Evolutionary conservation across 2,888 invertebrate genomes (phyloP), one percentile per base, ranked within the genome.

Genomic region (Drosophila mimetica): DNA sequence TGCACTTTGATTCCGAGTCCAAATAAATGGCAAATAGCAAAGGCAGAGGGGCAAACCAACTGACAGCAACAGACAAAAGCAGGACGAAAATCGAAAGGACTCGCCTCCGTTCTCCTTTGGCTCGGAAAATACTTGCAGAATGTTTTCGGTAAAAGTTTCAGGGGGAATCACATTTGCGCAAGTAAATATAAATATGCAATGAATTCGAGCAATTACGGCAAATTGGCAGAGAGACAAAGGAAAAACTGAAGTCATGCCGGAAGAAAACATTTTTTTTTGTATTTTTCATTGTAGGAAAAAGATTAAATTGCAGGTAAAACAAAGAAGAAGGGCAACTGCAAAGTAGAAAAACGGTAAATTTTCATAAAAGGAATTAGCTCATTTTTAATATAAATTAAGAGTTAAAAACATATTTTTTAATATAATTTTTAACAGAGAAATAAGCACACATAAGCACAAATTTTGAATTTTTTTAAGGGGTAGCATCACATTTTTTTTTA

Each of bases 1-100:
- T 76, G 76, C 76, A 67, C 67, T 79, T 63, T 79, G 63, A 63
- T 67, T 76, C 63, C 25, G 50, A 6, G 22, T 52, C 51, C 50
- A 55, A 75, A 55, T 57, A 75, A 75, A 75, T 71, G 36, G 53
- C n/a, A 41, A 39, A 51, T 55, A 14, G 14, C 32, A 53, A 48
- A 36, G 22, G 14, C 32, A 53, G 39, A 36, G 30, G 32, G 34
- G 22, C 44, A 44, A 34, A 28, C 22, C 41, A 36, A 36, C 25
- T 51, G 52, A 41, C 32, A 42, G 22, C 8, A 32, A 1, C 44
- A 58, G 30, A 22, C 41, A 58, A 41, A 37, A 37, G 41, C 57
- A 52, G 22, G 28, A 42, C 6, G n/a, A 48, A 42, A 54, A 2
- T 1, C 39, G 53, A 11, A n/a, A 28, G 41, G 9, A 44, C 37